Percentiles rank a stretch among this genome's conserved stretches.
These are phyloP conservation scores for Toxotes jaculatrix DNA, from an alignment of 2,113 vertebrate species.

Conservation along the genomic window DNA sequence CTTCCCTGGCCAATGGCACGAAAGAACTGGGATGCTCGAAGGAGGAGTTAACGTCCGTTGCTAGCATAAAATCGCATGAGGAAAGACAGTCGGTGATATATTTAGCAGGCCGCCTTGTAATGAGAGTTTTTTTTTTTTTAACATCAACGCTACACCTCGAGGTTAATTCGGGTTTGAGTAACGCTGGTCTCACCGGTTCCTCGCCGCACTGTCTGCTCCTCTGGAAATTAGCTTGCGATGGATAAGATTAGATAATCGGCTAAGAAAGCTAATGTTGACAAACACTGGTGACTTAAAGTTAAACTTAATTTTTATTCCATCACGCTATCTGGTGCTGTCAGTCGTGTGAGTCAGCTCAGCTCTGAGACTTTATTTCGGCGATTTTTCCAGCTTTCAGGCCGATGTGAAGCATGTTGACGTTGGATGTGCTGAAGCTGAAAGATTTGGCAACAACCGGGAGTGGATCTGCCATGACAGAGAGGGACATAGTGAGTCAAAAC, in stretches of 20 bases:
- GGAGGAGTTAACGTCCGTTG: slow-evolving; percentile 60
- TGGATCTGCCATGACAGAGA: slow-evolving; percentile 48
- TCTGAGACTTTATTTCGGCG: not conserved
- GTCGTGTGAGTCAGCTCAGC: not conserved
- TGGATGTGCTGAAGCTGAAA: slow-evolving; percentile 35
- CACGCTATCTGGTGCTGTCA: not conserved
- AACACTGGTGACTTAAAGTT: slow-evolving; percentile 39
- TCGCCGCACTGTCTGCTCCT: not conserved
- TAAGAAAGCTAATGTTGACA: slow-evolving; percentile 69
- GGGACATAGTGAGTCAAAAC: slow-evolving; percentile 49
- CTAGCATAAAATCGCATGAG: slow-evolving; percentile 18
- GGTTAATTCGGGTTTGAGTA: not conserved
- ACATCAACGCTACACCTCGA: not conserved
- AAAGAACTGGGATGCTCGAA: slow-evolving; percentile 67
- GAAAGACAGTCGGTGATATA: not conserved
- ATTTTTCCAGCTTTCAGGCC: not conserved
- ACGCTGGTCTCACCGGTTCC: not conserved
- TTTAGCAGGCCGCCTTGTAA: not conserved
- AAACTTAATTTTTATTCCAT: not conserved
- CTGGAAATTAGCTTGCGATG: slow-evolving; percentile 24
- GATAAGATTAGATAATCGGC: slow-evolving; percentile 39
- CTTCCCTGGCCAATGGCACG: slow-evolving; percentile 55
- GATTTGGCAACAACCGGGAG: slow-evolving; percentile 35
- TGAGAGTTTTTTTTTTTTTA: not conserved
- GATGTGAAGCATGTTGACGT: slow-evolving; percentile 51